Percentiles rank a stretch among this genome's conserved stretches.
Evolutionary conservation across 2,888 invertebrate genomes (phyloP).

Genomic region (Brachyptera risi): DNA sequence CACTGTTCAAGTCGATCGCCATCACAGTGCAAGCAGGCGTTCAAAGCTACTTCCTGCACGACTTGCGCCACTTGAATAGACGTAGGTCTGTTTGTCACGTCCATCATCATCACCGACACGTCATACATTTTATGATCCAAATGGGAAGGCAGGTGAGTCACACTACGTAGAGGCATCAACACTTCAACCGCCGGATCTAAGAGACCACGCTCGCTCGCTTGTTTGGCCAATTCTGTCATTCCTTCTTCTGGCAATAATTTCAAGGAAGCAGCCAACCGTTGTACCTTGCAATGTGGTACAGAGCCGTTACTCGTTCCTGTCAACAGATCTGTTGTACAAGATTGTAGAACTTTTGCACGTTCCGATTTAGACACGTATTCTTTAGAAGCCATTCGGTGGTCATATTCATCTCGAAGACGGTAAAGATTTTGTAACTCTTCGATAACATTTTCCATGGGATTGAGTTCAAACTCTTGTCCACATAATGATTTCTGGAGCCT

Average conservation of each 20-base stretch:
- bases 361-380: background rate
- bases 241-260: constrained; percentile 12
- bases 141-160: background rate
- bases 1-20: no score
- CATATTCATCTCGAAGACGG: background rate
- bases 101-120: background rate
- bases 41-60: background rate
- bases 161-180: background rate
- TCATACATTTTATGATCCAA: background rate
- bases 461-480: background rate
- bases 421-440: background rate
- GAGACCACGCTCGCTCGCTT: background rate
- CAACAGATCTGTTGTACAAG: background rate
- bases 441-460: no score
- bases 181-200: background rate
- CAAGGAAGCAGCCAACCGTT: background rate
- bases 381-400: background rate
- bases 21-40: background rate
- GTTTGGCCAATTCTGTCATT: constrained; percentile 1
- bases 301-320: background rate
- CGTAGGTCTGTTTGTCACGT: background rate
- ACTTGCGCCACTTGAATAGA: background rate
- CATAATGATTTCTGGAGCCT: background rate
- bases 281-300: background rate
- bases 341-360: background rate